Evolutionary conservation across 2,113 vertebrate genomes (phyloP).

Genomic region (Scalopus aquaticus): DNA sequence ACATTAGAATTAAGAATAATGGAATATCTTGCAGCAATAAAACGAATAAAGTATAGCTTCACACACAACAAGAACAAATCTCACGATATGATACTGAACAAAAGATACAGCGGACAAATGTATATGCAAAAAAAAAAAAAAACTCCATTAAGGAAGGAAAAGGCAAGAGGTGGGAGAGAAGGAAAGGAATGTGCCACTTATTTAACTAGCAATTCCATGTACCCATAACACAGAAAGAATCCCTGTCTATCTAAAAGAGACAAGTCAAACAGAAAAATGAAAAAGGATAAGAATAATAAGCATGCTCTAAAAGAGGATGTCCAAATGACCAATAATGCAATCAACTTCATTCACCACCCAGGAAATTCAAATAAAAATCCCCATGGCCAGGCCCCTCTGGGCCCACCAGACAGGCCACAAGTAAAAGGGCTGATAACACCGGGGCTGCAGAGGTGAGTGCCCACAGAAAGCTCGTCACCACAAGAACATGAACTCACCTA

Average conservation of each 20-base stretch:
- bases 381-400: background rate
- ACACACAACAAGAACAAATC: background rate
- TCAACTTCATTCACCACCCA: background rate
- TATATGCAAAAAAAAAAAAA: too few species aligned
- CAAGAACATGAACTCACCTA: background rate
- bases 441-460: too few species aligned
- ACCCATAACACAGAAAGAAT: background rate
- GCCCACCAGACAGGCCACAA: background rate
- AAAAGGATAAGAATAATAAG: background rate
- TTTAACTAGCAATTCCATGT: background rate
- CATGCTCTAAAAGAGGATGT: background rate
- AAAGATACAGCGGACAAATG: background rate
- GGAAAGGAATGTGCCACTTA: background rate
- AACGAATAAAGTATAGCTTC: background rate
- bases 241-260: background rate
- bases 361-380: background rate
- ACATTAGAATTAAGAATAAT: background rate
- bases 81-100: background rate
- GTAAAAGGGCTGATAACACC: background rate
- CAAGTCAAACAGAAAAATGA: background rate
- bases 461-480: too few species aligned
- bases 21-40: background rate
- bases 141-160: background rate
- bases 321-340: background rate
- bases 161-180: background rate